Base-by-base conservation (phyloP, 2,888 invertebrate species). In the Vandiemenella viatica region DNA sequence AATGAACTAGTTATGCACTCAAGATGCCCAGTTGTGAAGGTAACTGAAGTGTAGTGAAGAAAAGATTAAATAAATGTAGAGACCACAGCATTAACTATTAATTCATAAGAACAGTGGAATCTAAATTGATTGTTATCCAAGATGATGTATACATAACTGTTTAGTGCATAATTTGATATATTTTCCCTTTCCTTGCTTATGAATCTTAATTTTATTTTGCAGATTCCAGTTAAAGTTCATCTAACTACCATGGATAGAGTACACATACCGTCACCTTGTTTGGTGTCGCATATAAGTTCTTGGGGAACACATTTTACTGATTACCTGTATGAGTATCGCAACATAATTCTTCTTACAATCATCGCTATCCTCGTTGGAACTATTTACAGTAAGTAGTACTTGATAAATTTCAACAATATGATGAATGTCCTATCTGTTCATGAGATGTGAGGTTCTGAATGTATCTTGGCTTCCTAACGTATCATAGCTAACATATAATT, bases 201-300 rank as follows among this genome's bases (percentile, higher is more conserved):
- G 3, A 41, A 42, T 23, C 8, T 50, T 3, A 19, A 13, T 41
- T 18, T 42, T 32, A 16, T 18, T 18, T 50, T 32, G 5, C 45
- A 53, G 53, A 45, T 53, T 17, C 48, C 53, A 13, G 46, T 53
- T 19, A 48, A 37, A 42, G 49, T 51, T n/a, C 46, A 41, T 17
- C 8, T 50, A 38, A 37, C 45, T 43, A 41, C 45, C n/a, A n/a
- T n/a, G 6, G 26, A 19, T 20, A 38, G 37, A 19, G 37, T 18
- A n/a, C 40, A 37, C 23, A 20, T n/a, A 6, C 44, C 32, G 7
- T 37, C 26, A 18, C 45, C 49, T 10, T 49, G 49, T 19, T 15
- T 49, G 10, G 38, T 49, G 19, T 38, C 44, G 19, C 42, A 42
- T 20, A 19, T 42, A 3, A 42, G 18, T 1, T n/a, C 20, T 15